Conservation (phyloP, 2,888 invertebrate species). For the Lithophane socia region DNA sequence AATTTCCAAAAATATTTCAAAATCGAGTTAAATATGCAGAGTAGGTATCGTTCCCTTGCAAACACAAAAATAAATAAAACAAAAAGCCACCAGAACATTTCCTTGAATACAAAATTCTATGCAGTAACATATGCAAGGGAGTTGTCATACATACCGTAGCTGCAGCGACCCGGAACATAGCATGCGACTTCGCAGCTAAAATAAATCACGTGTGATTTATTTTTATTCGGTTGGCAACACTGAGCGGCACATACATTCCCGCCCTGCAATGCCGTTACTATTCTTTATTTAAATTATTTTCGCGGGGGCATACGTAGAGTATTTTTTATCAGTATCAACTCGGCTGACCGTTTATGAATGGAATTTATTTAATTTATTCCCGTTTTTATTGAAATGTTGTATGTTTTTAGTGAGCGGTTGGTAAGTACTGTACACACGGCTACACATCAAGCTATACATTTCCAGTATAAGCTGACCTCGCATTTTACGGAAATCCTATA, state of each 20-base stretch:
- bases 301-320: slow-evolving; percentile 63
- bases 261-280: slow-evolving; percentile 75
- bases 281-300: slow-evolving; percentile 83
- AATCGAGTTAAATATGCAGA: slow-evolving; percentile 29
- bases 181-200: slow-evolving; percentile 79
- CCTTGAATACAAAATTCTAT: slow-evolving; percentile 71
- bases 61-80: slow-evolving; percentile 53
- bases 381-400: slow-evolving; percentile 28
- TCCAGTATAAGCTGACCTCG: too few species aligned
- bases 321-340: slow-evolving; percentile 63
- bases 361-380: slow-evolving; percentile 63
- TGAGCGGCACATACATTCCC: slow-evolving; percentile 75
- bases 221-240: slow-evolving; percentile 87
- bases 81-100: slow-evolving; percentile 56
- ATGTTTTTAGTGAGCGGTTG: too few species aligned
- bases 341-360: slow-evolving; percentile 58
- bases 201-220: slow-evolving; percentile 90
- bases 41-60: slow-evolving; percentile 13
- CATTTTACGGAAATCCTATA: too few species aligned
- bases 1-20: slow-evolving; percentile 5
- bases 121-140: slow-evolving; percentile 70
- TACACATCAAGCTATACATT: too few species aligned
- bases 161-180: slow-evolving; percentile 76
- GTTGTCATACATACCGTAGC: slow-evolving; percentile 74
- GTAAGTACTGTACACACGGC: too few species aligned